These are phyloP conservation scores for Quiscalus mexicanus DNA, from an alignment of 2,113 vertebrate genomes.

Conservation along the genomic window DNA sequence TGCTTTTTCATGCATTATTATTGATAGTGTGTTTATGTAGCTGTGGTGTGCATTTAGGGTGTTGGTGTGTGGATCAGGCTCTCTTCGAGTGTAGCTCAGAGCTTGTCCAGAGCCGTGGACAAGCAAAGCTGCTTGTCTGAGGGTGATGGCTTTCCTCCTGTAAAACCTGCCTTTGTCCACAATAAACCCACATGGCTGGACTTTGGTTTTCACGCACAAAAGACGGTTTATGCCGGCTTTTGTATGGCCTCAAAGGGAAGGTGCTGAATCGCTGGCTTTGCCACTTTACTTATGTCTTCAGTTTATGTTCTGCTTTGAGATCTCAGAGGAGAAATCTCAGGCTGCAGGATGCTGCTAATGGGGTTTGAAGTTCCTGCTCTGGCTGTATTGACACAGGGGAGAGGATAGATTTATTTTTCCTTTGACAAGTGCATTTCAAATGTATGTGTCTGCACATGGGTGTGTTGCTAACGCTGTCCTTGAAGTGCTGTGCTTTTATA, in stretches of 20 bases:
- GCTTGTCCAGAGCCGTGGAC: background rate
- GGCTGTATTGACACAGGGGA: conserved; percentile 7
- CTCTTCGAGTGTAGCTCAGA: background rate
- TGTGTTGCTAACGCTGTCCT: background rate
- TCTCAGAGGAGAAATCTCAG: conserved; percentile 40
- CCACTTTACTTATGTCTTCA: background rate
- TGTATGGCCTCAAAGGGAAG: background rate
- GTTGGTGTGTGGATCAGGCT: background rate
- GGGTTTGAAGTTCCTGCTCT: conserved; percentile 58
- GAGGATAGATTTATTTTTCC: conserved; percentile 25
- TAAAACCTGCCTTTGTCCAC: background rate
- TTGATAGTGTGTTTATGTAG: background rate
- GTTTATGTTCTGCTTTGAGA: conserved; percentile 29
- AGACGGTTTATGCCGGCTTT: rapidly evolving
- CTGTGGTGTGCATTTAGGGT: background rate
- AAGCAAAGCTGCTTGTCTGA: no score
- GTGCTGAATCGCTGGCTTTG: background rate
- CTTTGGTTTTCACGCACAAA: background rate
- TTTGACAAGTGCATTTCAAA: conserved; percentile 9
- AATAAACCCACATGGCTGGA: background rate
- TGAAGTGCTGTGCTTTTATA: conserved; percentile 11
- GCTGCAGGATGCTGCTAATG: conserved; percentile 57
- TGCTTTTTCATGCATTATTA: background rate
- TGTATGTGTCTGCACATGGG: background rate
- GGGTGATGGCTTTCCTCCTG: background rate